Evolutionary conservation across 2,113 vertebrate genomes (phyloP).

Genomic region (Poeciliopsis retropinna): DNA sequence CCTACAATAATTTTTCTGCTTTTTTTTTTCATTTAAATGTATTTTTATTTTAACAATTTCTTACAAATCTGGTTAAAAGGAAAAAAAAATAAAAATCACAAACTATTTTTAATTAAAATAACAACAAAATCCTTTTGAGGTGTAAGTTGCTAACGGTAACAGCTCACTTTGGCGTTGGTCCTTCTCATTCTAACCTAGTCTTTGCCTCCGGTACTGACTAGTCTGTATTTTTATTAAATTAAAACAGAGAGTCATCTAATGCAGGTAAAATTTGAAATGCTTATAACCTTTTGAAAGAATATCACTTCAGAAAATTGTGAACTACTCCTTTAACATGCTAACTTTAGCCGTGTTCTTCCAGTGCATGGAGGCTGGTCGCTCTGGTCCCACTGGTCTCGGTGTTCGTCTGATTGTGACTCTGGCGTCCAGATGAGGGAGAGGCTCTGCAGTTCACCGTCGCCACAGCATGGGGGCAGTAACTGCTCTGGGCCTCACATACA

Average conservation of each 20-base stretch:
- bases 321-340: neutral
- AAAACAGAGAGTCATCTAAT: neutral
- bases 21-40: too few species aligned
- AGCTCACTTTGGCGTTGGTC: too few species aligned
- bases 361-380: conserved; percentile 81
- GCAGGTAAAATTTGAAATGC: neutral
- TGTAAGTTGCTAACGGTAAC: too few species aligned
- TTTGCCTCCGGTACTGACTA: neutral
- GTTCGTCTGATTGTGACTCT: conserved; percentile 83
- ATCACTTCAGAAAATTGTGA: neutral
- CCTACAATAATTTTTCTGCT: too few species aligned
- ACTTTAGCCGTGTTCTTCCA: conserved; percentile 39
- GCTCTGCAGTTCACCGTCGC: conserved; percentile 76
- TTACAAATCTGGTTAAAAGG: too few species aligned
- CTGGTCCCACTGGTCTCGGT: conserved; percentile 85
- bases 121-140: too few species aligned
- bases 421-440: conserved; percentile 84
- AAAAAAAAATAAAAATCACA: too few species aligned
- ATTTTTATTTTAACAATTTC: too few species aligned
- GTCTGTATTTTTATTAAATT: neutral
- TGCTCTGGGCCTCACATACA: conserved; percentile 87
- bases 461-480: conserved; percentile 59
- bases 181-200: too few species aligned
- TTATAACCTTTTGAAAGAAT: neutral
- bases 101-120: too few species aligned